Evolutionary conservation across 1,140 invertebrate genomes (phyloP).

Genomic region (Sycophila sp.): DNA sequence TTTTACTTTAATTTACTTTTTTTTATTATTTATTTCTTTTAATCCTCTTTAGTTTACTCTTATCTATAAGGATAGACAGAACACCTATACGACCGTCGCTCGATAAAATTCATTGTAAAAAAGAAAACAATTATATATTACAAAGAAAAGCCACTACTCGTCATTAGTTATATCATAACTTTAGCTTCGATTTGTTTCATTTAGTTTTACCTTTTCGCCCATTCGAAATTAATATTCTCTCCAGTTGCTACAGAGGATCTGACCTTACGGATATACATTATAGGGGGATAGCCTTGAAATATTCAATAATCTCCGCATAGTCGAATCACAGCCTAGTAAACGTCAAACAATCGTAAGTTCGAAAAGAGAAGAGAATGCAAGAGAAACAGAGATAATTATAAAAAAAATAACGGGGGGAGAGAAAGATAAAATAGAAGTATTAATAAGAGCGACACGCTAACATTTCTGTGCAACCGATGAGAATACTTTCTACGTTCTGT

Average conservation of each 20-base stretch:
- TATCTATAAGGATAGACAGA: constrained; percentile 52
- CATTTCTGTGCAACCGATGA: constrained; percentile 23
- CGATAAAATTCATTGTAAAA: constrained; percentile 32
- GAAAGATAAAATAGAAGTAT: not conserved
- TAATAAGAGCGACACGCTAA: constrained; percentile 23
- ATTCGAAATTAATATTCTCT: not conserved
- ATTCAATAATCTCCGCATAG: constrained; percentile 42
- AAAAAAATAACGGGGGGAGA: not conserved
- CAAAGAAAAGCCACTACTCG: constrained; percentile 25
- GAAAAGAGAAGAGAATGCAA: constrained; percentile 8
- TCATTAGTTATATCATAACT: not conserved
- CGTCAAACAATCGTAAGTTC: constrained; percentile 31
- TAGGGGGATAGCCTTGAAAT: constrained; percentile 42
- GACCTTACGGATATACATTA: constrained; percentile 28
- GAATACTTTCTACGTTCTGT: constrained; percentile 45
- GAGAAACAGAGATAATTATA: not conserved
- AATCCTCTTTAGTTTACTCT: constrained; percentile 49
- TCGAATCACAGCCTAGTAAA: constrained; percentile 49
- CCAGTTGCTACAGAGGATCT: constrained; percentile 22
- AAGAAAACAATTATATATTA: constrained; percentile 28
- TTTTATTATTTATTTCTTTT: too few relatives aligned
- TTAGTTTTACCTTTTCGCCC: not conserved
- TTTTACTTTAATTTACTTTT: too few relatives aligned
- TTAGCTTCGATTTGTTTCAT: too few relatives aligned
- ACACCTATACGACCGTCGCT: constrained; percentile 32